A percentile compares a stretch with the other conserved stretches of the same genome.
Conservation (phyloP, 2,888 invertebrate species). For the Tetramorium bicarinatum region DNA sequence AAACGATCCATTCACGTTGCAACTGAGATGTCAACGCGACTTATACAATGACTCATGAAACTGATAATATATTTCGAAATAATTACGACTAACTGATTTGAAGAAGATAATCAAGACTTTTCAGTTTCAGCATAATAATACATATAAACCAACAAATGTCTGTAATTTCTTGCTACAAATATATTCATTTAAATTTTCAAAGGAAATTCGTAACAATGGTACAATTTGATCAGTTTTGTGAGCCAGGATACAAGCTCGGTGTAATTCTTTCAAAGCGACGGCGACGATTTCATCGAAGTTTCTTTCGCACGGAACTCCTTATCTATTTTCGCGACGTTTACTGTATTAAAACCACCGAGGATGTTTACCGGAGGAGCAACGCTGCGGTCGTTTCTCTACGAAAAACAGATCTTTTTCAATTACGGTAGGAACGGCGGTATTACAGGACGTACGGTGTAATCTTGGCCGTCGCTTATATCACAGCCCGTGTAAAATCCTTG, state of each 20-base stretch:
- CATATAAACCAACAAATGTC: neutral
- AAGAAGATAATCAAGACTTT: neutral
- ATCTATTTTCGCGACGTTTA: neutral
- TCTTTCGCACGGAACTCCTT: neutral
- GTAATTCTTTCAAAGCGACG: neutral
- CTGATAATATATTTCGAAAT: neutral
- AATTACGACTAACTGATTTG: neutral
- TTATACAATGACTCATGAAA: neutral
- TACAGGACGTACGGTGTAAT: conserved; percentile 78
- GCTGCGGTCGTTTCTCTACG: conserved; percentile 23
- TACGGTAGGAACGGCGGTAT: conserved; percentile 76
- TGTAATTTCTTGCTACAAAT: neutral
- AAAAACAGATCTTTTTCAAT: conserved; percentile 82
- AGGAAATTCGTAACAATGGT: neutral
- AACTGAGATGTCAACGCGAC: neutral
- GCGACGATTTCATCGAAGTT: neutral
- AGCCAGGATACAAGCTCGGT: neutral
- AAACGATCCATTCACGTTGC: neutral
- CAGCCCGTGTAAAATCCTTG: conserved; percentile 78
- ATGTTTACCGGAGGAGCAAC: conserved; percentile 2
- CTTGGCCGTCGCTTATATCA: conserved; percentile 77
- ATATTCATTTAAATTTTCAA: neutral
- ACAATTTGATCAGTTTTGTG: neutral
- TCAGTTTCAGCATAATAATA: neutral
- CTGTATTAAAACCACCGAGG: neutral